Percentiles rank a stretch among this genome's conserved stretches.
Evolutionary conservation across 2,113 vertebrate genomes (phyloP).

Genomic region (Coptodon bakossiorum): DNA sequence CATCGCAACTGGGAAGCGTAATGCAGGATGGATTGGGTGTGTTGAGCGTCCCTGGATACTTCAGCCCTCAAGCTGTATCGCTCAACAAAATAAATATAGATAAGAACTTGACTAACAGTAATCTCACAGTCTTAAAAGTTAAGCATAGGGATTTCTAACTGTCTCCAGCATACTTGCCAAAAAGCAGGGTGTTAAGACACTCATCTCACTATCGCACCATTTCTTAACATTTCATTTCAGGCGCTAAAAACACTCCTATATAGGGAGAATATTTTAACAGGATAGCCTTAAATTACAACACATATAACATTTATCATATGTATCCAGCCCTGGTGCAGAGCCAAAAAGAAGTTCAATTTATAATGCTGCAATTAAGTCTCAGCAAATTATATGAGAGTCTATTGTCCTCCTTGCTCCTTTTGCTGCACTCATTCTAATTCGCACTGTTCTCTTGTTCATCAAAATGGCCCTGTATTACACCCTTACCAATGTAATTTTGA

Average conservation of each 20-base stretch:
- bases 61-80: neutral
- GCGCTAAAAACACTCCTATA: neutral
- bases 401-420: slow-evolving; percentile 11
- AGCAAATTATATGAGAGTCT: slow-evolving; percentile 26
- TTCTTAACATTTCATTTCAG: neutral
- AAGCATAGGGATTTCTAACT: slow-evolving; percentile 15
- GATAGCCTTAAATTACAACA: neutral
- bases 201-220: neutral
- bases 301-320: neutral
- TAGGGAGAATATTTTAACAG: neutral
- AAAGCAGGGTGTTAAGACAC: neutral
- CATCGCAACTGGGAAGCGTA: neutral
- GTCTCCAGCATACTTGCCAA: neutral
- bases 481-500: slow-evolving; percentile 40
- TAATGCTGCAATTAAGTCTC: slow-evolving; percentile 46
- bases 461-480: slow-evolving; percentile 41
- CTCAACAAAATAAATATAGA: slow-evolving; percentile 40
- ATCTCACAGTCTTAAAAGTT: slow-evolving; percentile 32
- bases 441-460: slow-evolving; percentile 34
- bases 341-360: slow-evolving; percentile 21
- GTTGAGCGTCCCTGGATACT: neutral
- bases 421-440: slow-evolving; percentile 25
- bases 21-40: neutral
- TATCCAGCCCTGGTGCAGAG: neutral
- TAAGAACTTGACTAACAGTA: slow-evolving; percentile 24